These are phyloP conservation scores for Megathymus violae DNA, from an alignment of 1,140 invertebrate genomes.

Conservation along the genomic window DNA sequence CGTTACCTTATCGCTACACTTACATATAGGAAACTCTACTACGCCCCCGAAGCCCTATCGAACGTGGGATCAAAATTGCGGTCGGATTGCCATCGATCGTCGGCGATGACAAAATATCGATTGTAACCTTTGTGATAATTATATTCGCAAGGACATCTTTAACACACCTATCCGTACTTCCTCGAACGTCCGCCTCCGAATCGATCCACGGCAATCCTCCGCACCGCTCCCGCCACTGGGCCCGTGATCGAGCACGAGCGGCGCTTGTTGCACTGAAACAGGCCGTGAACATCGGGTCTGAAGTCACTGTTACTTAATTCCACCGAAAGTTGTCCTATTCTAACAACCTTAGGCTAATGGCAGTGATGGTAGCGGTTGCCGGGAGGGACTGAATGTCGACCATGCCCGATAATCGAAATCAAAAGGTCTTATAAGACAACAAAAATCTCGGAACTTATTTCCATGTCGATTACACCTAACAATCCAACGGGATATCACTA, in stretches of 20 bases:
- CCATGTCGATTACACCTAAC: conserved; percentile 25
- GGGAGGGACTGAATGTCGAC: conserved; percentile 70
- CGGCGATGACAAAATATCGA: too few relatives aligned
- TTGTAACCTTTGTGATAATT: too few relatives aligned
- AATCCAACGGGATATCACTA: conserved; percentile 14
- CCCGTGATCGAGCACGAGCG: conserved; percentile 8
- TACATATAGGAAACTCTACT: conserved; percentile 26
- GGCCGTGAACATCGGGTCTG: conserved; percentile 30
- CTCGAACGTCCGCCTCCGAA: too few relatives aligned
- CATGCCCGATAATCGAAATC: conserved; percentile 60
- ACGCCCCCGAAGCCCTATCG: conserved; percentile 13
- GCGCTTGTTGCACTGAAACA: conserved; percentile 41
- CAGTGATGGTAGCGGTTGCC: conserved; percentile 76
- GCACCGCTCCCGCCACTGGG: conserved; percentile 1
- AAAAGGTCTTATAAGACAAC: conserved; percentile 44
- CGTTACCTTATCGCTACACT: conserved; percentile 21
- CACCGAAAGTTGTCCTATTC: conserved; percentile 46
- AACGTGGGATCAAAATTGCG: neutral
- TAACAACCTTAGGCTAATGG: conserved; percentile 72
- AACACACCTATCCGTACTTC: too few relatives aligned
- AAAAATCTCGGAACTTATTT: conserved; percentile 45
- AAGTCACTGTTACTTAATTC: conserved; percentile 35
- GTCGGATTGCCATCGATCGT: neutral
- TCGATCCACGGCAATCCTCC: too few relatives aligned
- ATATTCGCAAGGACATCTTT: too few relatives aligned